Base-by-base conservation (phyloP, 2,113 vertebrate species). In the Notarius lentiginosus region DNA sequence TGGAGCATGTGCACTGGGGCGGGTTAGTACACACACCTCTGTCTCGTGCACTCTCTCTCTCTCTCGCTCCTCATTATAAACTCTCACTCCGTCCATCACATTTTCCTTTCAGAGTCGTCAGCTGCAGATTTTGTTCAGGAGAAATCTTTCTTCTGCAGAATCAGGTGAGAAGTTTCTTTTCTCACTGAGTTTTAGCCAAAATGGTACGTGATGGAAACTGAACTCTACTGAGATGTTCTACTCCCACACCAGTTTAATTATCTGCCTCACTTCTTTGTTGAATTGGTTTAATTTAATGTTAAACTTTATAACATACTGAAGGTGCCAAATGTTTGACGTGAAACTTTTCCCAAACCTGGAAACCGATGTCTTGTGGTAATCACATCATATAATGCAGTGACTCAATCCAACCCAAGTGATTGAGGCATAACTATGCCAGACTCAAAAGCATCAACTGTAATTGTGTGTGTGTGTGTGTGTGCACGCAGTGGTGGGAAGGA, bases 81-180 rank as follows among this genome's bases (percentile, higher is more conserved):
- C 34, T 14, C 9, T 72, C 8, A 56, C 27, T 30, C 11, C 2
- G 30, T 73, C 70, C 93, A 87, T 92, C 65, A 4, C 17, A 11
- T 72, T 27, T 88, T 70, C 41, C 22, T 55, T 55, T 12, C 83
- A 99, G 97, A 97, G 87, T 96, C 96, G 20, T 96, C 96, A 5
- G 91, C 94, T 3, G 94, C 95, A 24, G 97, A 98, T 24, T 96
- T 95, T 91, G 94, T 96, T 91, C 97, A 97, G 90, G 97, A 98
- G 92, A 99, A 99, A 84, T 98, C 97, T 6, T 99, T 99, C 91
- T 99, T 98, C 91, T 99, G 98, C 91, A 97, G 96, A 7, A 96
- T 99, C 92, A 96, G 98, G 98, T 99, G 89, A 93, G 95, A 68
- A 1, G 5, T 55, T 77, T 24, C 17, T 56, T 4, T 61, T 5